Conservation (phyloP, 2,113 vertebrate species). For the Hydropotes inermis region DNA sequence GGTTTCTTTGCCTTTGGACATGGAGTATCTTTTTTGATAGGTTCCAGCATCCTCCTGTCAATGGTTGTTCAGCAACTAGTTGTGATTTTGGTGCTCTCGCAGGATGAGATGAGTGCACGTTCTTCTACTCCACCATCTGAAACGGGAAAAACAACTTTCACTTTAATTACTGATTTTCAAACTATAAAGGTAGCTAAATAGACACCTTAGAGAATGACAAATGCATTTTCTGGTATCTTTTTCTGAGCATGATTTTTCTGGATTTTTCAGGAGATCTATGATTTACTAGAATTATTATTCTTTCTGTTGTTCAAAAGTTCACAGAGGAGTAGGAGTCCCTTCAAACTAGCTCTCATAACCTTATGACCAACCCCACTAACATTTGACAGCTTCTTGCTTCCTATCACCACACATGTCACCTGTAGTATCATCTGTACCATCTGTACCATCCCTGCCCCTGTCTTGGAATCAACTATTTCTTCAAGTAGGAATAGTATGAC, state of each 20-base stretch:
- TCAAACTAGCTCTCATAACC: background rate
- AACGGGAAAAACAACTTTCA: background rate
- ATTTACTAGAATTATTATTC: background rate
- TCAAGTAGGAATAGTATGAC: background rate
- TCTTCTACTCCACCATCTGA: background rate
- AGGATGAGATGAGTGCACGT: background rate
- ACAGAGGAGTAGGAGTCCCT: background rate
- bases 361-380: background rate
- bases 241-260: background rate
- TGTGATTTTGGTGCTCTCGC: fast-evolving
- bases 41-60: background rate
- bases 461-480: background rate
- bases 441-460: background rate
- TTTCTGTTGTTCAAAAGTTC: background rate
- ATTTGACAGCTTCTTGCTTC: background rate
- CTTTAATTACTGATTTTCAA: background rate
- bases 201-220: background rate
- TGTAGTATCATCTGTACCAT: background rate
- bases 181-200: background rate
- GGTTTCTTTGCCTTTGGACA: background rate
- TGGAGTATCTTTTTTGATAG: background rate
- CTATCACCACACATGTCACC: background rate
- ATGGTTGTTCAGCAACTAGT: background rate
- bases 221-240: background rate
- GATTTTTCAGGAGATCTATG: background rate